Percentiles rank a stretch among this genome's conserved stretches.
phyloP scores from a whole-genome alignment of 2,113 vertebrate genomes.

The Vireo altiloquus region DNA sequence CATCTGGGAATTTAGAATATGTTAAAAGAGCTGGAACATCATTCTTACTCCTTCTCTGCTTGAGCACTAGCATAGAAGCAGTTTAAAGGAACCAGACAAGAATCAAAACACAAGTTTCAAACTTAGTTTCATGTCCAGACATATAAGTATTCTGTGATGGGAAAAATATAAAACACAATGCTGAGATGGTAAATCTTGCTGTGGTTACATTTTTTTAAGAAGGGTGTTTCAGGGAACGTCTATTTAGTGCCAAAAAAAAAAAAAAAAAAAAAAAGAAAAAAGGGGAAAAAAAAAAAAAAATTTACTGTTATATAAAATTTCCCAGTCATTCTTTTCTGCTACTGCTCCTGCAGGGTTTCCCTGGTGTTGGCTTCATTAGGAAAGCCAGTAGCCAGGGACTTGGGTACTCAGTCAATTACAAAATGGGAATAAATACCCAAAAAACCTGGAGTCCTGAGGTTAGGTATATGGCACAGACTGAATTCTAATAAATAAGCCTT shows the following conservation, averaged over 20 bases:
- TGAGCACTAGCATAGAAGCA: background rate
- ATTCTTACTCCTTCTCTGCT: background rate
- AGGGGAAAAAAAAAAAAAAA: fast-evolving
- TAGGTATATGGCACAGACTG: background rate
- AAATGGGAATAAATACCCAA: background rate
- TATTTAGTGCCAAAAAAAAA: background rate
- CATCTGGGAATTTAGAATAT: background rate
- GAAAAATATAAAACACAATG: conserved; percentile 23
- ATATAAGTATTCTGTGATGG: conserved; percentile 22
- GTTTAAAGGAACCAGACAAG: conserved; percentile 22
- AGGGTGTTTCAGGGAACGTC: background rate
- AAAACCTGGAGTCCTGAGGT: background rate
- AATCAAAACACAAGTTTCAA: conserved; percentile 10
- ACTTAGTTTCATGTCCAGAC: conserved; percentile 7
- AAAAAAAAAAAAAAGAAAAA: fast-evolving
- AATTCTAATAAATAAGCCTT: background rate
- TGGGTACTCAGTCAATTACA: background rate
- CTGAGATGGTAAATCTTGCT: background rate
- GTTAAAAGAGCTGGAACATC: background rate
- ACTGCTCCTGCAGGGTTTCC: background rate
- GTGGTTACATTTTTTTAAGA: conserved; percentile 33
- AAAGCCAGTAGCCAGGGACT: background rate
- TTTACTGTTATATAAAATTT: background rate
- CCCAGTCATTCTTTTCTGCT: background rate
- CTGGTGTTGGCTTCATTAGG: background rate